Evolutionary conservation across 2,113 vertebrate genomes (phyloP).

Genomic region (Hippocampus comes): DNA sequence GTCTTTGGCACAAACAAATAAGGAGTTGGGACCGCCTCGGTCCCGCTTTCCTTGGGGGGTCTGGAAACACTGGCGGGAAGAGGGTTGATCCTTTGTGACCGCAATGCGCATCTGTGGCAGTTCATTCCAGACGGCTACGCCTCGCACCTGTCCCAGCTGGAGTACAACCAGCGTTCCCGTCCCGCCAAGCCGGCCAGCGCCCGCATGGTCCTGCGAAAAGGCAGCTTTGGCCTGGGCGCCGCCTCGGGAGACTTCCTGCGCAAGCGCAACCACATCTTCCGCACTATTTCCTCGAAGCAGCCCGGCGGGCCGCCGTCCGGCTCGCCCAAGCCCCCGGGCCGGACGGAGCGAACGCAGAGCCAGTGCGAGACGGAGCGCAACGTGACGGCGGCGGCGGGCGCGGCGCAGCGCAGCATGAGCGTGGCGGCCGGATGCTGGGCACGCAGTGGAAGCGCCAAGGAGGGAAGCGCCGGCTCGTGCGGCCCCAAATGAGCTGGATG

Average conservation of each 20-base stretch:
- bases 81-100: neutral
- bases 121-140: conserved; percentile 96
- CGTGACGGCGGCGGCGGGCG: conserved; percentile 26
- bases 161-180: conserved; percentile 86
- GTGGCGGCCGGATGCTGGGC: conserved; percentile 93
- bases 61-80: neutral
- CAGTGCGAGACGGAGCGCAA: conserved; percentile 82
- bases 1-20: too few species aligned
- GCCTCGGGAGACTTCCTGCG: conserved; percentile 90
- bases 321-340: conserved; percentile 51
- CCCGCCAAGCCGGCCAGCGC: conserved; percentile 86
- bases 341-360: conserved; percentile 87
- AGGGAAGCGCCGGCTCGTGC: conserved; percentile 62
- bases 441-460: conserved; percentile 77
- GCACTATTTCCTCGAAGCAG: conserved; percentile 91
- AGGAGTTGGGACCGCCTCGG: too few species aligned
- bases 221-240: conserved; percentile 89
- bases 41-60: too few species aligned
- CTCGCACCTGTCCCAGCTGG: conserved; percentile 91
- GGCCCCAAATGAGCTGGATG: conserved; percentile 63
- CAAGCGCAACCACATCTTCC: conserved; percentile 91
- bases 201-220: conserved; percentile 91
- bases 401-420: conserved; percentile 90
- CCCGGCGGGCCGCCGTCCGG: conserved; percentile 54
- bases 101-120: conserved; percentile 59